Evolutionary conservation across 2,888 invertebrate genomes (phyloP).

Genomic region (Eulithis testata): DNA sequence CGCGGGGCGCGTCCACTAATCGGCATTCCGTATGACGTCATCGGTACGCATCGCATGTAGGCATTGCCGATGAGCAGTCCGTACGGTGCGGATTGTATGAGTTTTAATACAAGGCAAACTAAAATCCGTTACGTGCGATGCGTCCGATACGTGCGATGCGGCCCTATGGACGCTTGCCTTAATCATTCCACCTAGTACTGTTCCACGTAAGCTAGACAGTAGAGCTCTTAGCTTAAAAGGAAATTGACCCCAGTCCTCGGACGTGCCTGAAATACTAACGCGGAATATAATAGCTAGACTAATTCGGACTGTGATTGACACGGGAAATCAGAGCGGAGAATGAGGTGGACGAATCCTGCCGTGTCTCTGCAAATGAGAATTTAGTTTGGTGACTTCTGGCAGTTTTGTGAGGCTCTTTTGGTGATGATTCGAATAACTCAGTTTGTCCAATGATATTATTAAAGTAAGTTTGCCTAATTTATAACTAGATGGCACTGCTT

Average conservation of each 20-base stretch:
- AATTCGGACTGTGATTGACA: constrained; percentile 58
- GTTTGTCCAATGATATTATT: no score
- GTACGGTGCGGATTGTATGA: no score
- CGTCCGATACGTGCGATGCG: no score
- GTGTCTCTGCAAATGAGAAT: constrained; percentile 18
- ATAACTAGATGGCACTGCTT: no score
- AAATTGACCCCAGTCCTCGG: constrained; percentile 65
- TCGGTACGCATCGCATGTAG: no score
- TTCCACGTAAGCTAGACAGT: constrained; percentile 44
- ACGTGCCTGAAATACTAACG: constrained; percentile 62
- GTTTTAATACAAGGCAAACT: no score
- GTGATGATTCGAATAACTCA: neutral
- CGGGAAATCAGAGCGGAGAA: constrained; percentile 35
- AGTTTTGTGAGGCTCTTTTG: neutral
- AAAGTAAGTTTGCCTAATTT: no score
- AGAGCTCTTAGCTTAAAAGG: constrained; percentile 51
- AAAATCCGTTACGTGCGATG: no score
- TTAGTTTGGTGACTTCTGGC: neutral
- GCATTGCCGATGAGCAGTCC: no score
- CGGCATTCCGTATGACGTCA: no score
- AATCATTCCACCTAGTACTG: neutral
- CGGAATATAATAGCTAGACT: constrained; percentile 43
- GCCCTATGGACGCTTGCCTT: no score
- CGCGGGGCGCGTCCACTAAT: no score
- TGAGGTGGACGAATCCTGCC: constrained; percentile 26